Base-by-base conservation (phyloP, 2,113 vertebrate genomes). In the Heterochromis multidens region DNA sequence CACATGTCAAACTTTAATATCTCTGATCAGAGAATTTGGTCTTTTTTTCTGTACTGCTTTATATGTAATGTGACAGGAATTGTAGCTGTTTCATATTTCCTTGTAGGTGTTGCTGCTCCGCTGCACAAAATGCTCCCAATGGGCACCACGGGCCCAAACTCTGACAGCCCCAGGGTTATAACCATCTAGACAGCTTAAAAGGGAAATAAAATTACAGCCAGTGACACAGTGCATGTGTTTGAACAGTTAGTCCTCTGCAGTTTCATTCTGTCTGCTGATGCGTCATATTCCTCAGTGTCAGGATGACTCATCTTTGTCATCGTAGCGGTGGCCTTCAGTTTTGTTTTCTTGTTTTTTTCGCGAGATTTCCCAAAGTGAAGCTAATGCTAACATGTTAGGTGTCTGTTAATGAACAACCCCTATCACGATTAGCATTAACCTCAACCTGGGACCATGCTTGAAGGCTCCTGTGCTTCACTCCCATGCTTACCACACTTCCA, bases 391-490 rank as follows among this genome's bases (percentile, higher is more conserved):
- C 93, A 91, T 95, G 93, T 83, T 94, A 97, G 96, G 96, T 93
- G 96, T 95, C 87, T 67, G 49, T 1, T 16, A 43, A 4, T 63
- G 67, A 79, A 91, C 91, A 96, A 96, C 96, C 96, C 96, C 96
- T 97, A 97, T 97, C 96, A 97, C 96, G 95, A 96, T 96, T 96
- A 97, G 96, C 96, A 97, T 97, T 97, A 97, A 96, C 88, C 89
- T 95, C 93, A 94, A 89, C 90, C 87, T 90, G 95, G 87, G 94
- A 91, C 78, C 27, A 8, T 12, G 62, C 43, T 33, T 37, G 43
- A 43, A 2, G 27, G 59, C 13, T 11, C 52, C 3, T 16, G 16
- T 33, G 35, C 65, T 33, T 54, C 58, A 2, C 33, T 79, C 61
- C 25, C 65, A 17, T 59, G 35, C 56, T 82, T 57, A 70, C 65